Conservation (phyloP, 2,888 invertebrate genomes). For the Amiota minor region DNA sequence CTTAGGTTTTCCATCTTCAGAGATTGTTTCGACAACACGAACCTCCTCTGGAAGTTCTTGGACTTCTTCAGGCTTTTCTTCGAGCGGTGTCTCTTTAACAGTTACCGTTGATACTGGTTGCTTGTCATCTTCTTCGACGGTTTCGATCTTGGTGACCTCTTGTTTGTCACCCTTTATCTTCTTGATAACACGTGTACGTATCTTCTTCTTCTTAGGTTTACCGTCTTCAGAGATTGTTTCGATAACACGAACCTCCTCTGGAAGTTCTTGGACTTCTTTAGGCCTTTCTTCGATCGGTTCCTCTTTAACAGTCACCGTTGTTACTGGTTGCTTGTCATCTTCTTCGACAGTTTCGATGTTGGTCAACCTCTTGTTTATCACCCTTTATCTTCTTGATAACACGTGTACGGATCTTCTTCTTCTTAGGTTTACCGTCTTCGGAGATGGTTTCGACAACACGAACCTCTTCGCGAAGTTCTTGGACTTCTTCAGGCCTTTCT, state of each 20-base stretch:
- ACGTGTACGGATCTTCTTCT: slow-evolving; percentile 47
- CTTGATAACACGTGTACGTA: slow-evolving; percentile 40
- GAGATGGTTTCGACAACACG: slow-evolving; percentile 39
- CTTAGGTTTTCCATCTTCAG: too few species aligned
- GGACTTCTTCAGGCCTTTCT: slow-evolving; percentile 31
- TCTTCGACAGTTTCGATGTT: slow-evolving; percentile 49
- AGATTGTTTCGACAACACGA: too few species aligned
- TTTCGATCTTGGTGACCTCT: slow-evolving; percentile 42
- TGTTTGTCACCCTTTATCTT: slow-evolving; percentile 43
- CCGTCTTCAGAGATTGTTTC: slow-evolving; percentile 40
- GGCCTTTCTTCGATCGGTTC: slow-evolving; percentile 27
- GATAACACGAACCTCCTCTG: slow-evolving; percentile 36
- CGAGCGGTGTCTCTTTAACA: slow-evolving; percentile 32
- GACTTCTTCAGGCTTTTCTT: too few species aligned
- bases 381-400: slow-evolving; percentile 47
- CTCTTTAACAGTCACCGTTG: slow-evolving; percentile 46
- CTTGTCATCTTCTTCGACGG: slow-evolving; percentile 40
- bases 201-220: slow-evolving; percentile 39
- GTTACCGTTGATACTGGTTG: too few species aligned
- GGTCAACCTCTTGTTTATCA: slow-evolving; percentile 49
- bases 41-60: too few species aligned
- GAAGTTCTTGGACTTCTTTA: slow-evolving; percentile 25
- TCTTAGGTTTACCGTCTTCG: slow-evolving; percentile 45
- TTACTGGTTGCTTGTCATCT: slow-evolving; percentile 44
- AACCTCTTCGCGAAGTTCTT: slow-evolving; percentile 44